A percentile compares a stretch with the other conserved stretches of the same genome.
phyloP scores from a whole-genome alignment of 2,888 invertebrate genomes.

The Drosophila mercatorum region DNA sequence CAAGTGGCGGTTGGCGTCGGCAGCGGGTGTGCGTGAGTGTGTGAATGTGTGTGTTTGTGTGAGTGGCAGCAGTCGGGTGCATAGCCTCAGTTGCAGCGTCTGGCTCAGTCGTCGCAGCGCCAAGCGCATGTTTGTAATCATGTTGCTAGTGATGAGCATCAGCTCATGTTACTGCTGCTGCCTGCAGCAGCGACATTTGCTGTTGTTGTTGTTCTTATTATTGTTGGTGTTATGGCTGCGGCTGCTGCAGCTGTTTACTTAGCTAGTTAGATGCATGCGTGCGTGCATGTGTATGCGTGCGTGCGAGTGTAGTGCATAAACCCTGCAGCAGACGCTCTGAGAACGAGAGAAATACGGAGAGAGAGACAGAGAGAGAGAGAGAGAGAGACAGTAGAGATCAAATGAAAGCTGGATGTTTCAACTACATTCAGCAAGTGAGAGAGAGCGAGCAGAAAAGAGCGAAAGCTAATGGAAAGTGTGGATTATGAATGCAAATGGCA shows the following conservation, averaged over 20 bases:
- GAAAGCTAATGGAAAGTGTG: constrained; percentile 11
- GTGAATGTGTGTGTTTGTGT: not conserved
- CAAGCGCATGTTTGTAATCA: constrained; percentile 69
- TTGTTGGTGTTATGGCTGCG: constrained; percentile 28
- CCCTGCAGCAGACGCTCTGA: constrained; percentile 11
- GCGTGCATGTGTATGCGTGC: constrained; percentile 8
- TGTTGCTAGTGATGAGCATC: constrained; percentile 65
- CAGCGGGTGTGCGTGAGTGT: constrained; percentile 7
- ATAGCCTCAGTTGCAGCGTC: constrained; percentile 26
- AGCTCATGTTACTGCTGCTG: constrained; percentile 65
- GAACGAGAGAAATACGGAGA: constrained; percentile 2
- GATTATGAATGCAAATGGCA: constrained; percentile 6
- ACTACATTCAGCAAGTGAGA: not conserved
- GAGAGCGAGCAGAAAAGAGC: constrained; percentile 1
- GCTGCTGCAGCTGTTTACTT: constrained; percentile 53
- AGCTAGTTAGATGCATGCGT: constrained; percentile 18
- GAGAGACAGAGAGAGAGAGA: not conserved
- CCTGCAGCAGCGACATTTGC: constrained; percentile 31
- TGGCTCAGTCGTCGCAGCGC: constrained; percentile 37
- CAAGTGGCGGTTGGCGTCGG: constrained; percentile 67
- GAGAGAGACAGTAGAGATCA: not conserved
- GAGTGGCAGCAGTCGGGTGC: constrained; percentile 36
- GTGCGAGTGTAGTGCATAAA: constrained; percentile 23
- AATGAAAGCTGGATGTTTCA: not conserved
- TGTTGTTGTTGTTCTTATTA: constrained; percentile 26